These are phyloP conservation scores for Philereme transversata DNA, from an alignment of 2,888 invertebrate species.

Conservation along the genomic window DNA sequence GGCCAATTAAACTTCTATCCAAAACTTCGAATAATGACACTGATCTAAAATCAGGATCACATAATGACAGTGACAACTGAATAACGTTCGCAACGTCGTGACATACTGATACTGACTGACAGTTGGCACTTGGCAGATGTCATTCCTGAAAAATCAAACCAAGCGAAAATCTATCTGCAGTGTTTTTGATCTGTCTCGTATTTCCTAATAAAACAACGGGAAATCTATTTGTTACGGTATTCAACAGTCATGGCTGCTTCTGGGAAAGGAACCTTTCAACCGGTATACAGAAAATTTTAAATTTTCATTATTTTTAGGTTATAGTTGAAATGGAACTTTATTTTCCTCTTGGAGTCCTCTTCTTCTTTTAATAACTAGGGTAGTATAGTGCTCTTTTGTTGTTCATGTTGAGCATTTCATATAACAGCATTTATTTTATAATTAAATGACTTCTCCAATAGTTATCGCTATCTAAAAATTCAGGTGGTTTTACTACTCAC, in stretches of 20 bases:
- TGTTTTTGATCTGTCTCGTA: too few relatives aligned
- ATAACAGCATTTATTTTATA: neutral
- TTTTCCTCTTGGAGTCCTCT: neutral
- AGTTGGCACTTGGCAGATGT: too few relatives aligned
- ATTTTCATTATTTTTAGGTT: conserved; percentile 21
- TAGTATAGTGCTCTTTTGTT: neutral
- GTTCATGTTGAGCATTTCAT: neutral
- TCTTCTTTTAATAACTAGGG: neutral
- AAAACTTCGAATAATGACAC: too few relatives aligned
- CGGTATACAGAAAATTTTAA: conserved; percentile 61
- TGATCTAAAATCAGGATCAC: too few relatives aligned
- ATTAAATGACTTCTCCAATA: neutral
- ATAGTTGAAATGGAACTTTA: neutral
- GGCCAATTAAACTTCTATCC: too few relatives aligned
- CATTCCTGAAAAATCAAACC: too few relatives aligned
- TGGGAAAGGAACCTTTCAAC: conserved; percentile 88
- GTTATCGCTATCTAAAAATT: neutral
- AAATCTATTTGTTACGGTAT: neutral
- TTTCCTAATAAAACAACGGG: too few relatives aligned
- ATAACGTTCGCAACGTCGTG: too few relatives aligned
- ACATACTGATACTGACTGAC: too few relatives aligned
- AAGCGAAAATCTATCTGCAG: too few relatives aligned
- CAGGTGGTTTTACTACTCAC: conserved; percentile 5
- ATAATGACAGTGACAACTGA: too few relatives aligned
- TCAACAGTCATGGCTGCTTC: conserved; percentile 62